phyloP scores from a whole-genome alignment of 2,797 vertebrate genomes.

The Remorina albescens region DNA sequence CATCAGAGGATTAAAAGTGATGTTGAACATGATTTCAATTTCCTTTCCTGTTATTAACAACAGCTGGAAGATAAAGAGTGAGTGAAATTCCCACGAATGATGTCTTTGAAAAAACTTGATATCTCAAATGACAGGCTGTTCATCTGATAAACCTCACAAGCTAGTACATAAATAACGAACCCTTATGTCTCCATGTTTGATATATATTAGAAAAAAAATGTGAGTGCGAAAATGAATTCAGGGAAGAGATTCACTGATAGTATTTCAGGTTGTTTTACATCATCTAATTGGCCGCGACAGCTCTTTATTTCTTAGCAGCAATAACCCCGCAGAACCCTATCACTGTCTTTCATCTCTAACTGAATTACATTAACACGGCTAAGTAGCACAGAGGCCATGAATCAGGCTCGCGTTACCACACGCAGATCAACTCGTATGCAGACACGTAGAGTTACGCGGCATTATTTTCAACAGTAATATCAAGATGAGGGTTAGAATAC shows the following conservation, averaged over 20 bases:
- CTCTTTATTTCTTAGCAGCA: slow-evolving; percentile 67
- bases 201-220: slow-evolving; percentile 8
- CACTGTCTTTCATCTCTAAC: slow-evolving; percentile 77
- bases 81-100: neutral
- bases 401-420: slow-evolving; percentile 53
- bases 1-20: slow-evolving; percentile 43
- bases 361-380: slow-evolving; percentile 75
- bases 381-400: slow-evolving; percentile 70
- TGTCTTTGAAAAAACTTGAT: neutral
- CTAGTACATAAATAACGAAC: neutral
- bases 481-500: slow-evolving; percentile 63
- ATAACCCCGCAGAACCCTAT: slow-evolving; percentile 70
- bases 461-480: slow-evolving; percentile 58
- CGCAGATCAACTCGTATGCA: slow-evolving; percentile 24
- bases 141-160: slow-evolving; percentile 9
- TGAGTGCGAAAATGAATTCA: slow-evolving; percentile 9
- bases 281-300: slow-evolving; percentile 77
- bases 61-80: neutral
- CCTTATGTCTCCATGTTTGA: neutral
- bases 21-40: slow-evolving; percentile 32
- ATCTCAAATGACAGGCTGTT: neutral
- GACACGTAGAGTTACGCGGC: slow-evolving; percentile 50
- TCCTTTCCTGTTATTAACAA: neutral
- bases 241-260: slow-evolving; percentile 23
- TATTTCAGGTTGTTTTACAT: slow-evolving; percentile 69